Evolutionary conservation across 1,140 invertebrate species (phyloP), one percentile per base, ranked within the genome.

Genomic region (Anoplophora glabripennis): DNA sequence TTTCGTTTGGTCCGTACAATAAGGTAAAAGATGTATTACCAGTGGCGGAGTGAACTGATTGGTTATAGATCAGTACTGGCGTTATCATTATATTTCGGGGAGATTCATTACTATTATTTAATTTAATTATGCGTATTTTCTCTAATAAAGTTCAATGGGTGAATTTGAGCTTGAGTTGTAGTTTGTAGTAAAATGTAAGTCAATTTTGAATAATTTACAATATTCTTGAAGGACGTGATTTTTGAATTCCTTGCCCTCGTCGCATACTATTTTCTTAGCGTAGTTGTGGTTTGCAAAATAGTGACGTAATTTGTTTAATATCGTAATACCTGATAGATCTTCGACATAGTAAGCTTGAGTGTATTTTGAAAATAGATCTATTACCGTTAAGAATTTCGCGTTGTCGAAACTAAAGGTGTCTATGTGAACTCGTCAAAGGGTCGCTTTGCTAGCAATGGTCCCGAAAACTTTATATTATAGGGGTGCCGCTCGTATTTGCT

Each of bases 381-480:
- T 57, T n/a, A 71, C 65, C 28, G 66, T 71, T 14, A 66, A 44
- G 14, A 68, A 71, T 53, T 59, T 61, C 9, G 17, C 12, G 21
- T 61, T 57, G 3, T 61, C 53, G 28, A 68, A 66, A 34, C 46
- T 52, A 51, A 68, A 71, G 2, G 53, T 54, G 45, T 71, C 68
- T 15, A 70, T 52, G 47, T 71, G 66, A 18, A 70, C 63, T 60
- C 51, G 17, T 71, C 63, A 49, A 72, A 70, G 2, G 68, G 66
- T 67, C 57, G 63, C 62, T 59, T 62, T 8, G 65, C 57, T 9
- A 66, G 12, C 9, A 66, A 17, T 7, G 66, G 55, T 12, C 55
- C 46, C 45, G 40, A 38, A 34, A 38, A 58, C 35, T 44, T n/a
- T 8, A 63, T 48, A 41, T 56, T 59, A 36, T 56, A 59, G 12